A percentile compares a stretch with the other conserved stretches of the same genome.
Evolutionary conservation across 2,797 vertebrate species (phyloP).

Genomic region (Mycteria americana): DNA sequence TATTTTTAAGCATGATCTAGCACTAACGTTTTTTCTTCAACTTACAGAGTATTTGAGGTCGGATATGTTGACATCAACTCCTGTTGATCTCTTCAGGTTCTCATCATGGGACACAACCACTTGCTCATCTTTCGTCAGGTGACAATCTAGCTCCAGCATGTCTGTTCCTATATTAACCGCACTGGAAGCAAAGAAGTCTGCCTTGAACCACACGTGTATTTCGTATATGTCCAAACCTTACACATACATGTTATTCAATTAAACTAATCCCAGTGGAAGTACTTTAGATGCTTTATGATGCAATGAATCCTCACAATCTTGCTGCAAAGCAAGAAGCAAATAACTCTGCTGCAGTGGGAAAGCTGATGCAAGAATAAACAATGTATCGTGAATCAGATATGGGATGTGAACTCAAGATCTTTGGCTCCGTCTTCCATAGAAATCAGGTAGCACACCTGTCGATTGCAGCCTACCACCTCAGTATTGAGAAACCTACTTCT

Average conservation of each 20-base stretch:
- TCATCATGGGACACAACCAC: conserved; percentile 95
- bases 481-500: background rate
- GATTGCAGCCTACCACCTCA: background rate
- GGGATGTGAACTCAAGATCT: background rate
- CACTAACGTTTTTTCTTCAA: background rate
- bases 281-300: background rate
- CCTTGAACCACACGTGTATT: background rate
- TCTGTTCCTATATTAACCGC: conserved; percentile 92
- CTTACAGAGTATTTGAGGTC: conserved; percentile 89
- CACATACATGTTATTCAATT: background rate
- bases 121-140: conserved; percentile 93
- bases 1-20: background rate
- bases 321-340: background rate
- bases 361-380: background rate
- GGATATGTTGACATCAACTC: conserved; percentile 83
- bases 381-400: background rate
- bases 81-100: conserved; percentile 88
- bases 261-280: background rate
- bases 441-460: background rate
- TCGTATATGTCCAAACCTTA: background rate
- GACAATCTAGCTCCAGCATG: conserved; percentile 97
- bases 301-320: background rate
- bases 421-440: fast-evolving
- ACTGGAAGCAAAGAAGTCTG: conserved; percentile 71
- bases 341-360: background rate